Base-by-base conservation (phyloP, 1,140 invertebrate genomes). In the Camponotus vicinus region DNA sequence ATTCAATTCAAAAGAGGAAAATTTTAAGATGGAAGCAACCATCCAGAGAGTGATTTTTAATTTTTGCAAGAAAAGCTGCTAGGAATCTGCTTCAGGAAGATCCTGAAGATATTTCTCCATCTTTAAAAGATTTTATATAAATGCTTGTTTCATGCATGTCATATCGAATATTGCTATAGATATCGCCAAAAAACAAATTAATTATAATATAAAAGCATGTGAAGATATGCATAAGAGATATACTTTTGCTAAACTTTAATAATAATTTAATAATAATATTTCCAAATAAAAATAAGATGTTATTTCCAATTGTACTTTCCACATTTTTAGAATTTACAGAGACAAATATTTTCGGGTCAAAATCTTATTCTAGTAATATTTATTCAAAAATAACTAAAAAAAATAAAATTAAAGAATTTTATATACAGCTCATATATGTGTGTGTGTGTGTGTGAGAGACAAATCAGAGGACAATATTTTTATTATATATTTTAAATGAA, bases 1-100 rank as follows among this genome's bases (percentile, higher is more conserved):
- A 89, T 89, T 79, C 76, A 27, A 27, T 27, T 55, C 55, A 73
- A 73, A 67, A 49, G 40, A 18, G 9, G 73, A 34, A 82, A 59
- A 42, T n/a, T 73, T 27, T 15, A 82, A 71, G 67, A 59, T 34
- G 40, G 67, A 45, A 73, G 49, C 42, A 52, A 18, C 11, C 52
- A 15, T 21, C n/a, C 11, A n/a, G 66, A 15, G 42, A 67, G 8
- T 45, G 3, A 63, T 27, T 32, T 79, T 73, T 73, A 45, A 71
- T 82, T 71, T 61, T 40, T 32, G 21, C 27, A 40, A 71, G 11
- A n/a, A 18, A 40, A 69, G 18, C 40, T 82, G n/a, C n/a, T 71
- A 70, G 21, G 27, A 69, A 80, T 15, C 27, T 8, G 42, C 13
- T 42, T n/a, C 49, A 13, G 27, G 8, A 70, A 45, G 27, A 69